These are phyloP conservation scores for Daubentonia madagascariensis DNA, from an alignment of 2,113 vertebrate species.

Conservation along the genomic window DNA sequence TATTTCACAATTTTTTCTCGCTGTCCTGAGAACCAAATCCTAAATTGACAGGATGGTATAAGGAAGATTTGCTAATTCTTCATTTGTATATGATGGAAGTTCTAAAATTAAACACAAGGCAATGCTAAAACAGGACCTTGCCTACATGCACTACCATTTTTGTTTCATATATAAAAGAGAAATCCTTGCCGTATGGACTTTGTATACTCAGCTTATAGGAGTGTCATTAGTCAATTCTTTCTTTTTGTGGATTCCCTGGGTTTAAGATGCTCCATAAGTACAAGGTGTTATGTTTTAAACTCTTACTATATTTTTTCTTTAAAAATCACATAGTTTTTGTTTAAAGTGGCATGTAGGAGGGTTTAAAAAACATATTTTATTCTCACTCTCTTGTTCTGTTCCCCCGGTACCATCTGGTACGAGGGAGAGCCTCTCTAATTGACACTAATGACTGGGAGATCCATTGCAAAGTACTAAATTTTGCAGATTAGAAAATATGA, in stretches of 20 bases:
- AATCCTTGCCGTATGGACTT: background rate
- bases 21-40: background rate
- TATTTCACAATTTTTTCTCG: background rate
- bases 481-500: constrained; percentile 65
- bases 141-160: background rate
- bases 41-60: background rate
- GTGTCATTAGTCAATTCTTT: background rate
- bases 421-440: constrained; percentile 55
- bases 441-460: constrained; percentile 68
- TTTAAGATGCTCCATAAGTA: background rate
- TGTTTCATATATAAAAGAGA: background rate
- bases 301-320: constrained; percentile 28
- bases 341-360: constrained; percentile 62
- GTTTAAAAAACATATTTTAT: constrained; percentile 53
- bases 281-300: constrained; percentile 6
- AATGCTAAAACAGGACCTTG: background rate
- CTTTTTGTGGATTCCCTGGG: background rate
- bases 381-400: constrained; percentile 38
- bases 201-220: background rate
- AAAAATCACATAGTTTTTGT: constrained; percentile 56
- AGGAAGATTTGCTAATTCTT: background rate
- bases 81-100: background rate
- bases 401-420: constrained; percentile 59
- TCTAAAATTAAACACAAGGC: constrained; percentile 1
- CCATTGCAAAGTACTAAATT: constrained; percentile 65